Conservation (phyloP, 2,113 vertebrate species). For the Procavia capensis region DNA sequence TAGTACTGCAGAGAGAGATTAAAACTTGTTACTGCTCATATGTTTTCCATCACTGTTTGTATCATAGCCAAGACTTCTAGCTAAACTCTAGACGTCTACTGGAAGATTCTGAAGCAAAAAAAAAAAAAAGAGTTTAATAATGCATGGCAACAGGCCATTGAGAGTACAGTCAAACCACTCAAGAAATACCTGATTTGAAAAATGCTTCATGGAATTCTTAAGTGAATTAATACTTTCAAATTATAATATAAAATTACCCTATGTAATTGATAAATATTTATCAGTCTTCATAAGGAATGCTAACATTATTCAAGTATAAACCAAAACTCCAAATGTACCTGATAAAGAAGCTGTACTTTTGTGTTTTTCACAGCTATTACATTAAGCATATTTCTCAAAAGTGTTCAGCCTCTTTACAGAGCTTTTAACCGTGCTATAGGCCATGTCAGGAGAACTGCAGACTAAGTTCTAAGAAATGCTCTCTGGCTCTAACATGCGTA, state of each 20-base stretch:
- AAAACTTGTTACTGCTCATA: slow-evolving; percentile 93
- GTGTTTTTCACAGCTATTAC: slow-evolving; percentile 38
- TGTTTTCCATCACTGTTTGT: slow-evolving; percentile 96
- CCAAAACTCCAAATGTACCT: background rate
- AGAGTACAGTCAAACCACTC: slow-evolving; percentile 84
- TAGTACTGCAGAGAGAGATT: slow-evolving; percentile 90
- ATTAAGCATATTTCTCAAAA: slow-evolving; percentile 23
- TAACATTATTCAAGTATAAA: background rate
- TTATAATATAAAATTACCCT: slow-evolving; percentile 35
- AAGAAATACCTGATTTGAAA: slow-evolving; percentile 78
- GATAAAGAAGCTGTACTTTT: background rate
- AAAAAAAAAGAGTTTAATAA: slow-evolving; percentile 84
- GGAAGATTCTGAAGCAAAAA: slow-evolving; percentile 85
- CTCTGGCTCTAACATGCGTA: background rate
- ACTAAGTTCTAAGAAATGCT: background rate
- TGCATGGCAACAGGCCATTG: slow-evolving; percentile 86
- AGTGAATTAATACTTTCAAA: slow-evolving; percentile 50
- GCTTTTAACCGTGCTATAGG: background rate
- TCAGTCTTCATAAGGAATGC: background rate
- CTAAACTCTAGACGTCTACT: slow-evolving; percentile 90
- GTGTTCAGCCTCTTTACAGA: background rate
- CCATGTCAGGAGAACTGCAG: background rate
- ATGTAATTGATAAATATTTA: slow-evolving; percentile 24
- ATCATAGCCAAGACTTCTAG: slow-evolving; percentile 91
- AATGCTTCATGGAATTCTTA: slow-evolving; percentile 61